Evolutionary conservation across 2,113 vertebrate genomes (phyloP), one percentile per base, ranked within the genome.

Genomic region (Myotis lucifugus): DNA sequence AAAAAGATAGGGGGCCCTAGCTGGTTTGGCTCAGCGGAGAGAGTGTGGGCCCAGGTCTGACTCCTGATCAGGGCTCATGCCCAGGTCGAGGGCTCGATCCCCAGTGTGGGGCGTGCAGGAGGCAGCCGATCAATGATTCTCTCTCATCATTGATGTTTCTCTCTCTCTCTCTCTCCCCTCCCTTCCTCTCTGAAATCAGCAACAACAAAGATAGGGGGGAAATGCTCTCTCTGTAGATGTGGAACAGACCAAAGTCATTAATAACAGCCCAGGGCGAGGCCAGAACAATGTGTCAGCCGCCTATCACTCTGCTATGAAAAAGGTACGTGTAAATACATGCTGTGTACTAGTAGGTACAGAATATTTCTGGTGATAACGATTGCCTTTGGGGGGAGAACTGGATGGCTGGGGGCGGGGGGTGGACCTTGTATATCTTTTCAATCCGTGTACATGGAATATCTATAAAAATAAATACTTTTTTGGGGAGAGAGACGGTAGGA

Each of bases 401-500:
- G 34, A 27, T 91, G 42, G 2, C 8, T 76, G 50, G 25, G 66
- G 54, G 37, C 10, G 42, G 5, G 25, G 66, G 54, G 37, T 10
- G 42, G 5, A 7, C 46, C 46, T 46, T 46, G 46, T 42, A 5
- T 42, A 37, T 42, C 34, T 74, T 73, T 91, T 23, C 29, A 84
- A 50, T 67, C 21, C 4, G 12, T n/a, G 50, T 40, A 19, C 9
- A 29, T n/a, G 8, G 21, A 82, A n/a, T 54, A n/a, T 8, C n/a
- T 82, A 40, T 83, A 67, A 85, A 87, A 90, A 88, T 27, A 37
- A 76, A 81, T 61, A 67, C 27, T 18, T 70, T 86, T 50, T 46
- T 46, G 76, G 83, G 29, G 73, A 73, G 77, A 93, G 73, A 91
- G 27, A 48, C n/a, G 66, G 40, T 23, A 92, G 83, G n/a, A 73